Percentiles rank a stretch among this genome's conserved stretches.
phyloP scores from a whole-genome alignment of 1,140 invertebrate species.

The Choristoneura fumiferana region DNA sequence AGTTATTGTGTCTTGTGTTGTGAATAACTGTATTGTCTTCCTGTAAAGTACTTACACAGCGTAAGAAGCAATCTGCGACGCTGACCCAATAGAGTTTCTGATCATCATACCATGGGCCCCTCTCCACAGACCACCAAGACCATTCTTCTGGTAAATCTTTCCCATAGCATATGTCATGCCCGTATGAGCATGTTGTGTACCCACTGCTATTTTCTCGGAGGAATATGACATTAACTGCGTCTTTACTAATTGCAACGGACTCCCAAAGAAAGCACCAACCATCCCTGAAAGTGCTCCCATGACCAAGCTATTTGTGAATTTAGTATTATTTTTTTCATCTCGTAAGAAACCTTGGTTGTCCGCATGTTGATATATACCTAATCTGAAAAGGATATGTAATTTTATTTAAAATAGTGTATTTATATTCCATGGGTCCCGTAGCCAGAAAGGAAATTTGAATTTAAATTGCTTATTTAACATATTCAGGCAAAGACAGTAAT shows the following conservation, averaged over 20 bases:
- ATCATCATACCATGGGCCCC: slow-evolving; percentile 85
- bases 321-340: slow-evolving; percentile 65
- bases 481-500: too few relatives aligned
- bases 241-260: slow-evolving; percentile 93
- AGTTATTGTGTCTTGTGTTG: too few relatives aligned
- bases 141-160: slow-evolving; percentile 85
- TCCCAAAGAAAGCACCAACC: slow-evolving; percentile 65
- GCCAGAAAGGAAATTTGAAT: too few relatives aligned
- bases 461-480: too few relatives aligned
- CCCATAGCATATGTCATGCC: slow-evolving; percentile 84
- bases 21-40: too few relatives aligned
- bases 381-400: slow-evolving; percentile 45
- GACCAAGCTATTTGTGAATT: slow-evolving; percentile 64
- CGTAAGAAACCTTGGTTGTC: slow-evolving; percentile 69
- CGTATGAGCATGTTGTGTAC: slow-evolving; percentile 89
- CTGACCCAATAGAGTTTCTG: slow-evolving; percentile 79
- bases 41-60: slow-evolving; percentile 67
- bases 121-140: slow-evolving; percentile 87
- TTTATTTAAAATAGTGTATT: too few relatives aligned
- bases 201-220: slow-evolving; percentile 89
- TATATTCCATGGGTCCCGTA: too few relatives aligned
- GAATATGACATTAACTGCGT: slow-evolving; percentile 93
- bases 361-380: slow-evolving; percentile 76
- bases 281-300: slow-evolving; percentile 69
- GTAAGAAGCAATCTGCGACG: slow-evolving; percentile 71